Base-by-base conservation (phyloP, 2,888 invertebrate species). In the Dicycla oo region DNA sequence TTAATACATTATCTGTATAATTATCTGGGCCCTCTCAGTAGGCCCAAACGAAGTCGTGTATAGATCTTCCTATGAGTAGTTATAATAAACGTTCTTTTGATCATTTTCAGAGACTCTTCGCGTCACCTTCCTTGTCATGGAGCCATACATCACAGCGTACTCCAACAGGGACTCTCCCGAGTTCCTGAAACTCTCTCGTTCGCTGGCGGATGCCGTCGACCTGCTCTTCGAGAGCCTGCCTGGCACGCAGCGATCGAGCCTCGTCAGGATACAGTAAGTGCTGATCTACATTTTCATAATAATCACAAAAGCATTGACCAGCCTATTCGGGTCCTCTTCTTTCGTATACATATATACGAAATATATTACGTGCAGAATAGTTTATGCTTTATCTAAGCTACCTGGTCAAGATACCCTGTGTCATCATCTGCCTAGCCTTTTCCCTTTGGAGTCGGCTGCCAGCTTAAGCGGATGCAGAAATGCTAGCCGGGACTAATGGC, bases 241-340 rank as follows among this genome's bases (percentile, higher is more conserved):
- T 0, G 97, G 97, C 57, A 95, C 95, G 8, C 97, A 97, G 86
- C 94, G 95, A 7, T 96, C 97, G 0, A 97, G 96, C 72, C 96
- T 98, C 26, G 96, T 98, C 30, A 97, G 97, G 80, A 97, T 98
- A 88, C 96, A 97, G 98, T 98, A 93, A 97, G 97, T 96, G 71
- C 30, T 54, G 45, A 18, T 60, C 10, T 15, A 20, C 11, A 34
- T 51, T 10, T 0, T 20, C 8, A 38, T 38, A 20, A 47, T 56
- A 26, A 67, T 26, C 20, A 68, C 15, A 43, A 43, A 53, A n/a
- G 6, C 10, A 11, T 38, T 15, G 26, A 20, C 15, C 15, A 30
- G 10, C n/a, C 2, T 60, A 4, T 43, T 43, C 8, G 8, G 30
- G 5, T 30, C 8, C 10, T 64, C 23, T 34, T 18, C n/a, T 18